A percentile compares a stretch with the other conserved stretches of the same genome.
These are phyloP conservation scores for Hippoglossus hippoglossus DNA, from an alignment of 2,797 vertebrate genomes.

Conservation along the genomic window DNA sequence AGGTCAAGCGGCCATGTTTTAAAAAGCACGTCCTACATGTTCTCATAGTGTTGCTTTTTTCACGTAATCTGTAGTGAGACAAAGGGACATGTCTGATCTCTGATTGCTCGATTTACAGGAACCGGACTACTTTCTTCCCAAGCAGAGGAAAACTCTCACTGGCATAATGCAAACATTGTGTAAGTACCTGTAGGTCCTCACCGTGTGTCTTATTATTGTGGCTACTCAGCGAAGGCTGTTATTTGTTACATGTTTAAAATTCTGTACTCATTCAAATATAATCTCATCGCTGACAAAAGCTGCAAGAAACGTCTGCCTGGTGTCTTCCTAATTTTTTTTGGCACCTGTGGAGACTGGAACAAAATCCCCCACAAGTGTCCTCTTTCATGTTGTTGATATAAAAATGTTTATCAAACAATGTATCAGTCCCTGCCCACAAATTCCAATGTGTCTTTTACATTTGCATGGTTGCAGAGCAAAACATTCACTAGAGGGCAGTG, in stretches of 20 bases:
- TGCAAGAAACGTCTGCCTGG: background rate
- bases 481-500: too few species aligned
- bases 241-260: background rate
- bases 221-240: background rate
- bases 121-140: constrained; percentile 86
- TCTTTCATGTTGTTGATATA: background rate
- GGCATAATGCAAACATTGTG: constrained; percentile 89
- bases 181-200: constrained; percentile 71
- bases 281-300: background rate
- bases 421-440: too few species aligned
- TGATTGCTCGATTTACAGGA: constrained; percentile 74
- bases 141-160: constrained; percentile 87
- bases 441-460: too few species aligned
- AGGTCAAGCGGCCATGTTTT: constrained; percentile 40
- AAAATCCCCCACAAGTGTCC: background rate
- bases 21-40: constrained; percentile 28
- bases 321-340: background rate
- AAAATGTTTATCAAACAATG: background rate
- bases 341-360: background rate
- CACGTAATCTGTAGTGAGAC: background rate
- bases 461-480: too few species aligned
- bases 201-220: background rate
- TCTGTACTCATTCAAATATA: background rate
- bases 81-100: constrained; percentile 23
- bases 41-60: constrained; percentile 6